Evolutionary conservation across 2,888 invertebrate genomes (phyloP).

Genomic region (Brachyptera risi): DNA sequence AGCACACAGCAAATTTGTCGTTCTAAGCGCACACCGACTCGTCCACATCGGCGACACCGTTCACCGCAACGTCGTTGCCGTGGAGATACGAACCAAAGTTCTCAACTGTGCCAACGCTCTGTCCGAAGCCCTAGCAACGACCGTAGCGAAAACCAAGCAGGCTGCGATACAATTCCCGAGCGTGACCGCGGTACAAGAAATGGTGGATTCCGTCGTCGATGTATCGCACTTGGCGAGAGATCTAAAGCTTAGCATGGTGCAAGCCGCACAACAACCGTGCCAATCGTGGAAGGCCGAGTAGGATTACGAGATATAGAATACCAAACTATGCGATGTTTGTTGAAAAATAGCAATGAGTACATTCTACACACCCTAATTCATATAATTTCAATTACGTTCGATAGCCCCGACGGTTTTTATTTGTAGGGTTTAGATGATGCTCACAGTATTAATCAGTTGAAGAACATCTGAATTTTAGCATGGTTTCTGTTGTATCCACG

Average conservation of each 20-base stretch:
- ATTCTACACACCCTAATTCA: too few species aligned
- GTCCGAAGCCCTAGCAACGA: constrained; percentile 74
- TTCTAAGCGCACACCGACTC: constrained; percentile 88
- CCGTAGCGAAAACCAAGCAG: constrained; percentile 83
- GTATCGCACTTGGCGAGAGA: constrained; percentile 81
- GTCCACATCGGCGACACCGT: constrained; percentile 94
- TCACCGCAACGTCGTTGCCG: constrained; percentile 74
- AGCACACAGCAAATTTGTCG: constrained; percentile 91
- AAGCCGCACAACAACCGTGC: neutral
- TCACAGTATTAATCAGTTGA: too few species aligned
- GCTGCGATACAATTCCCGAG: constrained; percentile 91
- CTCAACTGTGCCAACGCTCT: constrained; percentile 73
- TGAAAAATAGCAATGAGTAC: too few species aligned
- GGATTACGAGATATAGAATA: too few species aligned
- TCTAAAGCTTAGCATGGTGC: constrained; percentile 51
- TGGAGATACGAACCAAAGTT: constrained; percentile 67
- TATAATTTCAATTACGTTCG: too few species aligned
- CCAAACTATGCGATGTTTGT: too few species aligned
- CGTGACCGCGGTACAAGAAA: constrained; percentile 84
- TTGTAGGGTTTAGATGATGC: too few species aligned
- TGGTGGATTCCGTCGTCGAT: constrained; percentile 87
- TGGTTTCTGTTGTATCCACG: too few species aligned
- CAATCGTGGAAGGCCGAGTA: neutral
- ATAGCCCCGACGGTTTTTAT: too few species aligned
- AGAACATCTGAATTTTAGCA: too few species aligned